Conservation (phyloP, 2,113 vertebrate genomes). For the Struthio camelus region DNA sequence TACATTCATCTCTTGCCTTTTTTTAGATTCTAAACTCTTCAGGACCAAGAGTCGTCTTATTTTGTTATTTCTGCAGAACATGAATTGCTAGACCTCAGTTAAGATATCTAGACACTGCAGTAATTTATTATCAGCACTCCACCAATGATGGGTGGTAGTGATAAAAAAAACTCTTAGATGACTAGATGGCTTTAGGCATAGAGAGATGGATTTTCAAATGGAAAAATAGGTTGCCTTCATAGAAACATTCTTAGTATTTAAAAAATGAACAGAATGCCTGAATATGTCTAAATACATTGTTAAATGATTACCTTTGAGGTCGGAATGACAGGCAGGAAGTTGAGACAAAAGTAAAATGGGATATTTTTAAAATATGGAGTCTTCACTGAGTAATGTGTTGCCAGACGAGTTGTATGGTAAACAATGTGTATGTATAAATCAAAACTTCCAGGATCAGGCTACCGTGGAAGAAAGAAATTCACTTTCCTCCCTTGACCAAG, state of each 20-base stretch:
- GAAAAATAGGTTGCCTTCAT: background rate
- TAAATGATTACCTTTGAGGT: background rate
- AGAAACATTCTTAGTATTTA: background rate
- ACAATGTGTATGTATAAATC: too few relatives aligned
- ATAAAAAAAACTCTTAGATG: background rate
- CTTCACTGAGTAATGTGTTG: background rate
- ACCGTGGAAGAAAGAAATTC: background rate
- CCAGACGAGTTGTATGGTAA: background rate
- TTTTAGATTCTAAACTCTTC: background rate
- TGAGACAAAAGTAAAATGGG: background rate
- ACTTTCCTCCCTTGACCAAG: background rate
- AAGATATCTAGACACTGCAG: background rate
- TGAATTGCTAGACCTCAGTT: background rate
- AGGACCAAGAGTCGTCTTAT: background rate
- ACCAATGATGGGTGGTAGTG: background rate
- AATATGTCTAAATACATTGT: background rate
- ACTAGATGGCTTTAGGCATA: background rate
- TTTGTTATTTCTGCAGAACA: background rate
- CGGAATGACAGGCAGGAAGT: background rate
- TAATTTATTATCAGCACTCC: background rate
- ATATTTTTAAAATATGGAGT: background rate
- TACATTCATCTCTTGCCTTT: too few relatives aligned
- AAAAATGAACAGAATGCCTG: background rate
- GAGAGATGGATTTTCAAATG: background rate
- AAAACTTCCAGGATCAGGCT: fast-evolving